Conservation (phyloP, 2,888 invertebrate species). For the Arge pagana region DNA sequence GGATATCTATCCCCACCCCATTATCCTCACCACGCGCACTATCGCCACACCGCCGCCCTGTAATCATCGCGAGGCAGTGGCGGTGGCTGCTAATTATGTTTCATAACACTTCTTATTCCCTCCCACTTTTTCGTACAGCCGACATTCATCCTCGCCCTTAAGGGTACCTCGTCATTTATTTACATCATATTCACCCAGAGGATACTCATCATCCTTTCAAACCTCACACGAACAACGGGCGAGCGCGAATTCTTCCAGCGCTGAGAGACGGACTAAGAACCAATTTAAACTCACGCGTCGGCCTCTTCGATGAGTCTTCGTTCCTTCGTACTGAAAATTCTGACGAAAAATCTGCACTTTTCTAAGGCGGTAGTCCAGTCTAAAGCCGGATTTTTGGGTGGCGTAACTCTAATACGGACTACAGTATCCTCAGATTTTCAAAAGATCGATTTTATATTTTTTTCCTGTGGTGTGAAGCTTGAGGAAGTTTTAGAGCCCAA, state of each 20-base stretch:
- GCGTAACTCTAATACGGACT: too few species aligned
- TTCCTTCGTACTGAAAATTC: too few species aligned
- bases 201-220: conserved; percentile 17
- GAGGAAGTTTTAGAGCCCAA: too few species aligned
- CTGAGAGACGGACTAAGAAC: too few species aligned
- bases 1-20: conserved; percentile 20
- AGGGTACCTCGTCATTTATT: conserved; percentile 58
- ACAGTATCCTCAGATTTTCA: too few species aligned
- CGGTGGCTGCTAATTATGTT: conserved; percentile 59
- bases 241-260: conserved; percentile 5
- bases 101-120: conserved; percentile 59
- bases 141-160: conserved; percentile 49
- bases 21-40: conserved; percentile 2
- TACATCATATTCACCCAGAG: conserved; percentile 56
- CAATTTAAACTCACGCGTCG: too few species aligned
- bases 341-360: too few species aligned
- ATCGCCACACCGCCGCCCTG: conserved; percentile 51
- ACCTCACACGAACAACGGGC: background rate
- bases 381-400: too few species aligned
- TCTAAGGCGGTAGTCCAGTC: too few species aligned
- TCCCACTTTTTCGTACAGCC: conserved; percentile 40
- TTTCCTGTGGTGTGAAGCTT: too few species aligned
- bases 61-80: conserved; percentile 59
- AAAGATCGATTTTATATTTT: too few species aligned
- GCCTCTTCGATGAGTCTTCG: too few species aligned